Evolutionary conservation across 2,888 invertebrate genomes (phyloP), one percentile per base, ranked within the genome.

Genomic region (Cacoxenus indagator): DNA sequence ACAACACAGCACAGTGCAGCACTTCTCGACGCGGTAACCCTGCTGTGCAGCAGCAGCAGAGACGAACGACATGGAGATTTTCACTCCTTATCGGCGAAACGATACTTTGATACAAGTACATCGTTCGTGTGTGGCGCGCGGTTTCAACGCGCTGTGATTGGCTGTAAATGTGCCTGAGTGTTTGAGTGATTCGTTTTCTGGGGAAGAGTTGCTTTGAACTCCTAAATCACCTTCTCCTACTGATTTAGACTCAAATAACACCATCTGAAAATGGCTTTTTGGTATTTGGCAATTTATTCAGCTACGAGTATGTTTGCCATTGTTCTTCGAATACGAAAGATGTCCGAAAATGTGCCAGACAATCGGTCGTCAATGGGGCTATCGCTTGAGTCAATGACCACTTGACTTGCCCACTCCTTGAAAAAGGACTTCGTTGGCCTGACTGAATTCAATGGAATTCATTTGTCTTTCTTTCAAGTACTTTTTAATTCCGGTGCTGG

Each of bases 21-120:
- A n/a, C n/a, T n/a, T n/a, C n/a, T n/a, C n/a, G n/a, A n/a, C n/a
- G n/a, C n/a, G n/a, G n/a, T n/a, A n/a, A n/a, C n/a, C n/a, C n/a
- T n/a, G n/a, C n/a, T n/a, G n/a, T n/a, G n/a, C n/a, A n/a, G n/a
- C n/a, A n/a, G n/a, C n/a, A 55, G 14, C 27, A 26, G 5, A 37
- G 37, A 8, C 37, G 37, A 8, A 2, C 4, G 8, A 11, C 9
- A 11, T 14, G 8, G 14, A 31, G 11, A 19, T 74, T 75, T 74
- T 70, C 67, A 75, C 70, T 70, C 74, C 68, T 70, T 70, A 69
- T 73, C 69, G 64, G 27, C n/a, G n/a, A n/a, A n/a, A n/a, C n/a
- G n/a, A n/a, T n/a, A n/a, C n/a, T n/a, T n/a, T n/a, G n/a, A n/a
- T n/a, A n/a, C n/a, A n/a, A n/a, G n/a, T n/a, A n/a, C n/a, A n/a